Base-by-base conservation (phyloP, 1,140 invertebrate species). In the Drosophila fuyamai region DNA sequence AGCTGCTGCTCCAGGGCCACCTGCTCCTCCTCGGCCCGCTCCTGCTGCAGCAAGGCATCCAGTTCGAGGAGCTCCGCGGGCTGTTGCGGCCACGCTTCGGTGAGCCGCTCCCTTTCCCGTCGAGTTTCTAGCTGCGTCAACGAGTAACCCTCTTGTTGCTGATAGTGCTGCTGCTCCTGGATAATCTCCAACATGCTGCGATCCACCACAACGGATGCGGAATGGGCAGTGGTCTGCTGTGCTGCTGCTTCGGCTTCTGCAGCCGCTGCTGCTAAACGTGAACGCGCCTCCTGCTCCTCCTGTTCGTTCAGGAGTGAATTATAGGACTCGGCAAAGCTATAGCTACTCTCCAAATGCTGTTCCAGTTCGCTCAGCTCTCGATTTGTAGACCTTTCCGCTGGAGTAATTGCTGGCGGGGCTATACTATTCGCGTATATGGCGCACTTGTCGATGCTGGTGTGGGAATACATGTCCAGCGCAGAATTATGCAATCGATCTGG, bases 311-410 rank as follows among this genome's bases (percentile, higher is more conserved):
- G 70, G 46, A 92, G 58, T 10, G 89, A 62, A 29, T 92, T 91
- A 32, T 92, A 92, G 0, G 92, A 92, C 35, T 92, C 92, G 18
- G 90, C 90, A 63, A 92, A 92, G 46, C 80, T 92, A 18, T 84
- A 88, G 41, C 51, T 77, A 13, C 84, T 77, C 51, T 74, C 80
- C 62, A 89, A 38, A 18, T 88, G 60, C 46, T 68, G 63, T 3
- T 76, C 61, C 55, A 84, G 13, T 5, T 55, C 59, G 16, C 38
- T 50, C 0, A 43, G 27, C 43, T 18, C 12, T 1, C 60, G 9
- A 38, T 36, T 67, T 27, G 7, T 14, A 18, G 18, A 29, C 44
- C 35, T 23, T 27, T 41, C 23, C 43, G 41, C 43, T 43, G 32
- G 14, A 27, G 36, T 36, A 43, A 27, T 27, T 60, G 44, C 14